Evolutionary conservation across 2,888 invertebrate genomes (phyloP).

Genomic region (Andrena bicolor): DNA sequence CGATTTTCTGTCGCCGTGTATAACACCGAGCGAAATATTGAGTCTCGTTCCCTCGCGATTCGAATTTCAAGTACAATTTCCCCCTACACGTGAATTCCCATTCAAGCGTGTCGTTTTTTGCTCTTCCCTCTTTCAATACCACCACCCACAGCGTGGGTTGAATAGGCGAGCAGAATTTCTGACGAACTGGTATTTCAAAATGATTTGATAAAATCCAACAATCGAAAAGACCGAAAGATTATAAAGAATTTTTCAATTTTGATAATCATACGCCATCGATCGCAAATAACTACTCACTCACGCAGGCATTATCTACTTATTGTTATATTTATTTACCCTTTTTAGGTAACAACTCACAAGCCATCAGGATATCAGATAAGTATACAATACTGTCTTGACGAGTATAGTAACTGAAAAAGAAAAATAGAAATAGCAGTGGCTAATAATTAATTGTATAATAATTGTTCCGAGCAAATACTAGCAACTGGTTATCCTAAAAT

Average conservation of each 20-base stretch:
- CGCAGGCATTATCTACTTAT: not conserved
- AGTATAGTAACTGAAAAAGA: no score
- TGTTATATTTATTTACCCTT: not conserved
- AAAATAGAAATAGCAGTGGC: no score
- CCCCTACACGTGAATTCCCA: conserved; percentile 12
- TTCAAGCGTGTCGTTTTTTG: conserved; percentile 1
- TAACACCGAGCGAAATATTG: conserved; percentile 7
- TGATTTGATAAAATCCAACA: not conserved
- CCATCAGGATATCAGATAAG: no score
- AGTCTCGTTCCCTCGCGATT: conserved; percentile 4
- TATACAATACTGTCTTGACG: no score
- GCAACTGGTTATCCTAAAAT: no score
- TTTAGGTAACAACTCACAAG: no score
- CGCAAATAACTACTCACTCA: not conserved
- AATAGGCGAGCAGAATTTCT: conserved; percentile 1
- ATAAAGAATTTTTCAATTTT: not conserved
- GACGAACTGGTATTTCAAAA: not conserved
- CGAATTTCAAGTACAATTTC: conserved; percentile 25
- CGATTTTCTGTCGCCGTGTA: conserved; percentile 6
- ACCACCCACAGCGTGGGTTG: no score
- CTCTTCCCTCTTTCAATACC: not conserved
- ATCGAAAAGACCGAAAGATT: not conserved
- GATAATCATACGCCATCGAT: not conserved
- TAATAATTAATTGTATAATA: no score
- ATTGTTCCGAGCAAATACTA: no score